Percentiles rank a stretch among this genome's conserved stretches.
Evolutionary conservation across 2,797 vertebrate genomes (phyloP).

Genomic region (Sebastolobus alascanus): DNA sequence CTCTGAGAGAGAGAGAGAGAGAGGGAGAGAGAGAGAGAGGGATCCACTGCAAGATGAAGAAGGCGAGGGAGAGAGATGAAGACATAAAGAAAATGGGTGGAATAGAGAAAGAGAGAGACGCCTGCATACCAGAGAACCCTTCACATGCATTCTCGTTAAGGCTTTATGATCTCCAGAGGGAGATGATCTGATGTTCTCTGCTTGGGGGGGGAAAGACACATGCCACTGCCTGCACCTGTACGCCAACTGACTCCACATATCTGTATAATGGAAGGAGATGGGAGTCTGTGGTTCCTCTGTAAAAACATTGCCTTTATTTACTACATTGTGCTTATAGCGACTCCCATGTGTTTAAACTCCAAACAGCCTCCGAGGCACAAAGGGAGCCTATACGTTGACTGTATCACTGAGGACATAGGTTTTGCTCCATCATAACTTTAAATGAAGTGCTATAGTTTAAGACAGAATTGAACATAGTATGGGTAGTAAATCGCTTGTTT

Average conservation of each 20-base stretch:
- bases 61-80: background rate
- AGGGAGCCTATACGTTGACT: conserved; percentile 2
- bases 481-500: conserved; percentile 36
- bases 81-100: conserved; percentile 17
- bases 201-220: conserved; percentile 45
- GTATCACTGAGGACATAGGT: background rate
- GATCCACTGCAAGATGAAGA: background rate
- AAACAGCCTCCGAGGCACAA: conserved; percentile 39
- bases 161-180: conserved; percentile 56
- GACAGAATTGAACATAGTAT: conserved; percentile 15
- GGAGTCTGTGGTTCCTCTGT: conserved; percentile 9
- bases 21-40: conserved; percentile 17
- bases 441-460: conserved; percentile 1
- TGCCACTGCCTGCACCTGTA: conserved; percentile 79
- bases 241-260: conserved; percentile 42
- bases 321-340: background rate
- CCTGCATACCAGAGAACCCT: conserved; percentile 70
- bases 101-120: conserved; percentile 38
- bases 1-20: conserved; percentile 30
- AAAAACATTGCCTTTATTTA: conserved; percentile 17
- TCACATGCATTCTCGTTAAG: conserved; percentile 59
- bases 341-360: conserved; percentile 34
- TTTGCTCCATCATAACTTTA: background rate
- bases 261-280: conserved; percentile 27
- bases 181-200: conserved; percentile 63